These are phyloP conservation scores for Agraylea sexmaculata DNA, from an alignment of 1,140 invertebrate genomes.

Conservation along the genomic window DNA sequence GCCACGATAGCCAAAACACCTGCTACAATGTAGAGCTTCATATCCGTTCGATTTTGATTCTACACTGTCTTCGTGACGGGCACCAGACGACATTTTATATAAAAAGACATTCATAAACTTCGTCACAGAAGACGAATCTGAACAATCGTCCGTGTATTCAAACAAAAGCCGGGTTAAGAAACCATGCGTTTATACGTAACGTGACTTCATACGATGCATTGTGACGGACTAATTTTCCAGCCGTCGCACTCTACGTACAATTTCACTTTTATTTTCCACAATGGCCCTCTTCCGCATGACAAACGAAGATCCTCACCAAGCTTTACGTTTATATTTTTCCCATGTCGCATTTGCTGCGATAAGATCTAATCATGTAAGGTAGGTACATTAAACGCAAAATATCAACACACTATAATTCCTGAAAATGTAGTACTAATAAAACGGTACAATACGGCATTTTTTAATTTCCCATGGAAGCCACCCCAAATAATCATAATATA, in stretches of 20 bases:
- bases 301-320: no score
- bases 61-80: background rate
- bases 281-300: background rate
- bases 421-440: no score
- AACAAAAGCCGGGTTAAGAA: background rate
- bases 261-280: conserved; percentile 2
- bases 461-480: no score
- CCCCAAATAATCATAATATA: no score
- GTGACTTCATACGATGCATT: background rate
- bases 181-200: no score
- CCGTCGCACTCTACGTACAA: background rate
- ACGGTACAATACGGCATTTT: no score
- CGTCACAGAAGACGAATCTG: background rate
- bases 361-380: no score
- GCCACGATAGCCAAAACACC: background rate
- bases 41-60: background rate
- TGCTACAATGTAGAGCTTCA: background rate
- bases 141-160: conserved; percentile 3
- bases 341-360: no score
- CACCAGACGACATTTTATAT: background rate
- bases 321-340: no score
- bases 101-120: background rate
- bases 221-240: background rate
- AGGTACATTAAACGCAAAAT: no score
- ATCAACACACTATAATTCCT: no score